Percentiles rank a stretch among this genome's conserved stretches.
Evolutionary conservation across 2,113 vertebrate genomes (phyloP).

Genomic region (Megaceryle maxima): DNA sequence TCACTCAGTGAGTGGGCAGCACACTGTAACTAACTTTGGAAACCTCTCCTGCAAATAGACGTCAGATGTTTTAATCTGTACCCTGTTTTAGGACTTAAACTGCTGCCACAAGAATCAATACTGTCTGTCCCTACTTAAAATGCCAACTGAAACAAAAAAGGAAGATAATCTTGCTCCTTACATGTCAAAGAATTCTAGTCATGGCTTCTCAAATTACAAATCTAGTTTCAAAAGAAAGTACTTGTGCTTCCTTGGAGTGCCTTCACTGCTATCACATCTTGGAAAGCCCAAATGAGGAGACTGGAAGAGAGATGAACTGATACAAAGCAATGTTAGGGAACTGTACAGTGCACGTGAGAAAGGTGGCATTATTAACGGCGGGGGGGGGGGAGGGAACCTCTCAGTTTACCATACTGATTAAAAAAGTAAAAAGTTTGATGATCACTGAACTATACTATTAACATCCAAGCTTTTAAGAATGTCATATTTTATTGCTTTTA

Average conservation of each 20-base stretch:
- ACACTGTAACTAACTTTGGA: neutral
- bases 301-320: neutral
- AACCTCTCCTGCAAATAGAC: conserved; percentile 34
- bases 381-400: too few relatives aligned
- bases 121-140: conserved; percentile 31
- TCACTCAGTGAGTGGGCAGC: neutral
- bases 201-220: neutral
- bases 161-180: conserved; percentile 44
- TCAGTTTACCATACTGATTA: neutral
- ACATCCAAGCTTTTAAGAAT: neutral
- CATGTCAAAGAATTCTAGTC: conserved; percentile 8
- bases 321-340: neutral
- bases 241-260: neutral
- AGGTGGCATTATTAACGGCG: neutral
- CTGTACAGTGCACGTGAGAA: neutral
- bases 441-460: neutral
- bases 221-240: neutral
- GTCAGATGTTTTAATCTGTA: conserved; percentile 26
- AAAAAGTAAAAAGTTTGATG: neutral
- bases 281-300: neutral
- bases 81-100: conserved; percentile 9
- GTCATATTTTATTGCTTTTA: neutral
- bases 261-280: neutral
- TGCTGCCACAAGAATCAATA: conserved; percentile 29
- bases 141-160: neutral